Evolutionary conservation across 2,797 vertebrate genomes (phyloP).

Genomic region (Tolypeutes matacus): DNA sequence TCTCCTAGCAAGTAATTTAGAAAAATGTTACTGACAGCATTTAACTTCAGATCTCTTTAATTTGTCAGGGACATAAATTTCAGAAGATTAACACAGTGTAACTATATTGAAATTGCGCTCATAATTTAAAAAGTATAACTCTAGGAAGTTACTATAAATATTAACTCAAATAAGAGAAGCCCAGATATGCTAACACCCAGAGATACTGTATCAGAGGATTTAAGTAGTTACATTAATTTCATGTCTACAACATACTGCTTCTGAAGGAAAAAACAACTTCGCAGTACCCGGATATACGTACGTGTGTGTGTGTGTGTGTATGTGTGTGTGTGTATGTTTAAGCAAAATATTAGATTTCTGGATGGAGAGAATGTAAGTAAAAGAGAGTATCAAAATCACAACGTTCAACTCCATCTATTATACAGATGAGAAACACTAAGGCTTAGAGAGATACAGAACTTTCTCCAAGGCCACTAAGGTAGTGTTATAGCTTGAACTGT

Average conservation of each 20-base stretch:
- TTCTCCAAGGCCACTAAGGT: not conserved
- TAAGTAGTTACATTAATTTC: constrained; percentile 34
- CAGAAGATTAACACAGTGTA: constrained; percentile 41
- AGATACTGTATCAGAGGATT: constrained; percentile 45
- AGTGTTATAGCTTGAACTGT: not conserved
- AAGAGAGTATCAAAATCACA: constrained; percentile 39
- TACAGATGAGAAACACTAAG: not conserved
- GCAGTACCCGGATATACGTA: not conserved
- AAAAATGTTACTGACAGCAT: not conserved
- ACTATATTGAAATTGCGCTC: constrained; percentile 20
- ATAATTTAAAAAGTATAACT: constrained; percentile 40
- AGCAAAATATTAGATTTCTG: constrained; percentile 26
- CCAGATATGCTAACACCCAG: not conserved
- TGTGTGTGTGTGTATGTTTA: no score
- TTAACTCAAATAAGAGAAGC: constrained; percentile 29
- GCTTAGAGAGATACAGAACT: not conserved
- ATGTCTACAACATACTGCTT: not conserved
- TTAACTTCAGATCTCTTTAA: constrained; percentile 54
- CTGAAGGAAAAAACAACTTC: constrained; percentile 14
- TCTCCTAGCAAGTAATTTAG: not conserved
- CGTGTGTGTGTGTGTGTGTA: not conserved
- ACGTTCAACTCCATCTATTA: not conserved
- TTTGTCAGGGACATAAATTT: constrained; percentile 48
- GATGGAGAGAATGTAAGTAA: not conserved
- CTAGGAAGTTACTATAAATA: constrained; percentile 45